Conservation (phyloP, 1,140 invertebrate genomes). For the Physella acuta region DNA sequence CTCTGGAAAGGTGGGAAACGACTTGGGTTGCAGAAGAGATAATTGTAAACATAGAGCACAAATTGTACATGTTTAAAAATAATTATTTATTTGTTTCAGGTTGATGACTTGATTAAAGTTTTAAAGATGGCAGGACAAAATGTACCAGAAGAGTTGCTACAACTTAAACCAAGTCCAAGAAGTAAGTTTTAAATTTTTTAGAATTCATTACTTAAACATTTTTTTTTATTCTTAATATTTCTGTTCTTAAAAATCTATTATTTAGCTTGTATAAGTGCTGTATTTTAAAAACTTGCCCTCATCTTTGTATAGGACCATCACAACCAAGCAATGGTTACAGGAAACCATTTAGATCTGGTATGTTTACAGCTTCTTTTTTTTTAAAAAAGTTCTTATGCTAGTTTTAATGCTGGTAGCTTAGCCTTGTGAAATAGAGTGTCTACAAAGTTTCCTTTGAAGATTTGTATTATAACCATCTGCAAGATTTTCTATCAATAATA, state of each 20-base stretch:
- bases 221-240: no score
- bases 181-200: background rate
- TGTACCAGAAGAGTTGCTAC: background rate
- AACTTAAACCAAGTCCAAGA: background rate
- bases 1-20: conserved; percentile 7
- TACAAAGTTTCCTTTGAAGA: no score
- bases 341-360: no score
- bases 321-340: background rate
- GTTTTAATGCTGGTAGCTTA: no score
- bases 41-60: background rate
- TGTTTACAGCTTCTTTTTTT: no score
- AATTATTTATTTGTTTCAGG: background rate
- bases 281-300: conserved; percentile 7
- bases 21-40: background rate
- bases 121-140: conserved; percentile 1
- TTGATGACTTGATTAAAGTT: conserved; percentile 9
- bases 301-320: background rate
- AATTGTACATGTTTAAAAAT: background rate
- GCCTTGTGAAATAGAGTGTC: no score
- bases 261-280: no score
- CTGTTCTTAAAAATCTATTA: no score
- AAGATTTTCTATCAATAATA: no score
- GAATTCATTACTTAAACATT: background rate
- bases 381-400: no score
- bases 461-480: no score